These are phyloP conservation scores for Lepus timidus DNA, from an alignment of 2,113 vertebrate species.

Conservation along the genomic window DNA sequence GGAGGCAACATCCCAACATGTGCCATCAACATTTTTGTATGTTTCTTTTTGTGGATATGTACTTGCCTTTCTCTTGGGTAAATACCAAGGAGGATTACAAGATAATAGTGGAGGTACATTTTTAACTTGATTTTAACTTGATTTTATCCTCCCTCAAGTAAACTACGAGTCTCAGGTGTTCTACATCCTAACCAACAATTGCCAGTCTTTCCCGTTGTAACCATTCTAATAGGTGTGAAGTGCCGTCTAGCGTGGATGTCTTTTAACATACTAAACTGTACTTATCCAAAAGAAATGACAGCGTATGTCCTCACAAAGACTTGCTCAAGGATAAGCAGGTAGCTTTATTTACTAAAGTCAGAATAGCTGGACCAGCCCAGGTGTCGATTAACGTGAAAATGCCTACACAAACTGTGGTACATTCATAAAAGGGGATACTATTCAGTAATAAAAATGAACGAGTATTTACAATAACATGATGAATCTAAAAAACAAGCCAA, in stretches of 20 bases:
- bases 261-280: background rate
- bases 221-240: background rate
- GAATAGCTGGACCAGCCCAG: background rate
- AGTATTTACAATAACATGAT: background rate
- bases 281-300: background rate
- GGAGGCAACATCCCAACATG: too few species aligned
- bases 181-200: background rate
- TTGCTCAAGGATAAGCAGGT: background rate
- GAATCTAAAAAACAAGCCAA: background rate
- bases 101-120: background rate
- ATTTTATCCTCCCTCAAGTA: too few species aligned
- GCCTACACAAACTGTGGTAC: background rate
- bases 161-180: too few species aligned
- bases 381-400: background rate
- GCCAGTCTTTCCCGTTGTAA: background rate
- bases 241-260: background rate
- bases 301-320: background rate
- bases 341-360: background rate
- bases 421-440: background rate
- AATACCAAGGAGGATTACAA: too few species aligned
- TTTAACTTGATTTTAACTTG: background rate
- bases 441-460: background rate
- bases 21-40: too few species aligned
- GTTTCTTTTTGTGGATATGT: too few species aligned
- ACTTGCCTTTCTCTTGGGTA: too few species aligned